A percentile compares a stretch with the other conserved stretches of the same genome.
phyloP scores from a whole-genome alignment of 2,113 vertebrate species.

The Nanorana parkeri region DNA sequence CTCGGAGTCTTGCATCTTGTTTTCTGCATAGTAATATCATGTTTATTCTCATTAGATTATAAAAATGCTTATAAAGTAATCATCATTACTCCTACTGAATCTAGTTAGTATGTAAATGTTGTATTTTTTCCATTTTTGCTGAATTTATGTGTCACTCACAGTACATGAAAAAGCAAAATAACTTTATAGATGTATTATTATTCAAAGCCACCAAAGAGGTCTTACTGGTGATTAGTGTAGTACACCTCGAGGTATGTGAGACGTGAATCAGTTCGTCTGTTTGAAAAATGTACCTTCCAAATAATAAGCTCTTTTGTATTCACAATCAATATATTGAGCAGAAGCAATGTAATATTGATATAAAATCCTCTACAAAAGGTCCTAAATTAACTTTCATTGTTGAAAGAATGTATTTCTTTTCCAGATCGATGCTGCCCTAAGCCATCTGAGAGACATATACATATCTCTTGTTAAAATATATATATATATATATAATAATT shows the following conservation, averaged over 20 bases:
- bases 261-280: slow-evolving; percentile 19
- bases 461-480: neutral
- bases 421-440: slow-evolving; percentile 32
- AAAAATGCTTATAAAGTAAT: neutral
- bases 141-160: slow-evolving; percentile 6
- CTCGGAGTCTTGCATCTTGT: neutral
- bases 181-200: slow-evolving; percentile 15
- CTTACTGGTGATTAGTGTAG: slow-evolving; percentile 23
- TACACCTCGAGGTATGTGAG: neutral
- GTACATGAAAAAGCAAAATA: neutral
- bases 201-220: slow-evolving; percentile 6
- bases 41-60: neutral
- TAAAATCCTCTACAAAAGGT: slow-evolving; percentile 29
- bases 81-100: neutral
- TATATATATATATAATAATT: neutral
- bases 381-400: slow-evolving; percentile 47
- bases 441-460: slow-evolving; percentile 10
- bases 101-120: slow-evolving; percentile 28
- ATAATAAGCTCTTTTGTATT: slow-evolving; percentile 54
- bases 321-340: slow-evolving; percentile 53
- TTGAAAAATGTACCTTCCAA: slow-evolving; percentile 32
- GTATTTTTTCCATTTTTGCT: neutral
- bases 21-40: neutral
- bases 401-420: slow-evolving; percentile 43
- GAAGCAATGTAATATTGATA: slow-evolving; percentile 28